Conservation (phyloP, 2,113 vertebrate species). For the Lophochroa leadbeateri region DNA sequence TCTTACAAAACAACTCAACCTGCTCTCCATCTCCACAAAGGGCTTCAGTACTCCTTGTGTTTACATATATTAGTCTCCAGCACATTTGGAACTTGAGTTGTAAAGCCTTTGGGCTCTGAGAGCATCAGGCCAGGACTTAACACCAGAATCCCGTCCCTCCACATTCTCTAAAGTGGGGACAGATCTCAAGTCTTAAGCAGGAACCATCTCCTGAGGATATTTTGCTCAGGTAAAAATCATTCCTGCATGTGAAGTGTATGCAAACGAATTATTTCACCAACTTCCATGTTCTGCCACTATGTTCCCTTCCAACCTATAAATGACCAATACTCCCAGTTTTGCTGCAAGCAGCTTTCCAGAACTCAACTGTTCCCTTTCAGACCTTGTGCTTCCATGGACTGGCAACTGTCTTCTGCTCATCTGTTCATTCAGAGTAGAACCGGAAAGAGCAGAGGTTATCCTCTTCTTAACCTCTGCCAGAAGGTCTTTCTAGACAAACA, state of each 20-base stretch:
- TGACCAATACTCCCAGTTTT: not conserved
- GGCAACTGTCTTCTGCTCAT: not conserved
- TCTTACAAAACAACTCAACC: slow-evolving; percentile 38
- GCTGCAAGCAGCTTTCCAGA: not conserved
- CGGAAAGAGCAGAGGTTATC: not conserved
- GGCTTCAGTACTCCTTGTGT: not conserved
- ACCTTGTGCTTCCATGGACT: not conserved
- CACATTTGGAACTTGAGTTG: not conserved
- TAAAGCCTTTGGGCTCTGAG: not conserved
- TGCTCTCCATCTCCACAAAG: not conserved
- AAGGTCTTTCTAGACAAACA: not conserved
- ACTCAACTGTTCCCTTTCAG: not conserved
- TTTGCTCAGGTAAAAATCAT: not conserved
- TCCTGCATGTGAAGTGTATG: not conserved
- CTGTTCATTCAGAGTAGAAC: not conserved
- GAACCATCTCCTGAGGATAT: not conserved
- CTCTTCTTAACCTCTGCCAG: not conserved
- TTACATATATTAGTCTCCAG: not conserved
- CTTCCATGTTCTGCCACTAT: not conserved
- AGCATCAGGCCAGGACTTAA: not conserved
- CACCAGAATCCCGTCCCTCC: not conserved
- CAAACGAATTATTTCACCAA: not conserved
- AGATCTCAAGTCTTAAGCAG: not conserved
- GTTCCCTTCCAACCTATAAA: not conserved
- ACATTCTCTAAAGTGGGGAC: not conserved